phyloP scores from a whole-genome alignment of 1,140 invertebrate genomes.

The Akabosia matsudoensis region DNA sequence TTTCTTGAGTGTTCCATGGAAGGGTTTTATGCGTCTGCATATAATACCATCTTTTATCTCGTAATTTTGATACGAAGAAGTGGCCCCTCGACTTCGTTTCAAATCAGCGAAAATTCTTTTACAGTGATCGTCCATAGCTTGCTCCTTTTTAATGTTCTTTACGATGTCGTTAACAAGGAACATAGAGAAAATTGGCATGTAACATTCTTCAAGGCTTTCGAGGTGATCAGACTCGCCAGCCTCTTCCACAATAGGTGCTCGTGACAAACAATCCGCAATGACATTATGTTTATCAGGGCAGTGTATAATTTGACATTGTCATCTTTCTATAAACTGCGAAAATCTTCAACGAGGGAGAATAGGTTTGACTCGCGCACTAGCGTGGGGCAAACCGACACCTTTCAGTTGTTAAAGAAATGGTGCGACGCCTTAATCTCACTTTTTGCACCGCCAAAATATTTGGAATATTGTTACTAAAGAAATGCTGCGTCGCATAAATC shows the following conservation, averaged over 20 bases:
- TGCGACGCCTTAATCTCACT: no score
- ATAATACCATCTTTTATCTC: background rate
- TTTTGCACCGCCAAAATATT: no score
- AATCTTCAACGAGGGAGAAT: no score
- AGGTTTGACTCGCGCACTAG: no score
- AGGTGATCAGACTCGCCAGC: slow-evolving; percentile 25
- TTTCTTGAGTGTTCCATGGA: background rate
- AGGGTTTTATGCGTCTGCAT: background rate
- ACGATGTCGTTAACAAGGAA: background rate
- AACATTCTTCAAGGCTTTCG: background rate
- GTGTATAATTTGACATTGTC: slow-evolving; percentile 44
- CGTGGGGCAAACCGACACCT: no score
- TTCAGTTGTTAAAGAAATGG: no score
- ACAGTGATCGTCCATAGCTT: background rate
- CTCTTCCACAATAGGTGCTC: slow-evolving; percentile 32
- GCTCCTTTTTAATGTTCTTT: background rate
- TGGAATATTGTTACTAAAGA: no score
- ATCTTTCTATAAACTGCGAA: slow-evolving; percentile 39
- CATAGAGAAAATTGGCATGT: slow-evolving; percentile 2
- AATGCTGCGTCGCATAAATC: no score
- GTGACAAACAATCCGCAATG: slow-evolving; percentile 33
- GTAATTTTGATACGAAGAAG: background rate
- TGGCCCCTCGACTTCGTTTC: background rate
- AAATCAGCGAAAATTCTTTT: background rate
- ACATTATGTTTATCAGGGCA: slow-evolving; percentile 47